Evolutionary conservation across 2,888 invertebrate genomes (phyloP).

Genomic region (Clitarchus hookeri): DNA sequence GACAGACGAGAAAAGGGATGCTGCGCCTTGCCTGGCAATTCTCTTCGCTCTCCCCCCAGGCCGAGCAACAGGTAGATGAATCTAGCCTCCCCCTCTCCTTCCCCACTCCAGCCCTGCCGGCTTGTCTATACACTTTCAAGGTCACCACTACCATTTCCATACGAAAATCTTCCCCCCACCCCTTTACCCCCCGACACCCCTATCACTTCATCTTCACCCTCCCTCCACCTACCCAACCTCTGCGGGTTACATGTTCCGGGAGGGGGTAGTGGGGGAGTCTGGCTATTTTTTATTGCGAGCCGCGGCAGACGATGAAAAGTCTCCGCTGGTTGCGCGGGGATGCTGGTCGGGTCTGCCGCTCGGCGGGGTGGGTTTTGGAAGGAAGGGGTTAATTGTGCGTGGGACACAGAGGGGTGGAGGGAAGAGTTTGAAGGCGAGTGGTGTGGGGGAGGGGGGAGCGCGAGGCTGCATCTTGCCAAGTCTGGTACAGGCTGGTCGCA

Average conservation of each 20-base stretch:
- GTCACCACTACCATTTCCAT: constrained; percentile 21
- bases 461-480: constrained; percentile 10
- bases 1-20: not conserved
- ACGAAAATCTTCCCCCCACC: not conserved
- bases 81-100: not conserved
- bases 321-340: not conserved
- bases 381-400: constrained; percentile 28
- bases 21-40: not conserved
- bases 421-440: not conserved
- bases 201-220: too few species aligned
- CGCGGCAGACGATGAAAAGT: constrained; percentile 18
- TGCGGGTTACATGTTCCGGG: not conserved
- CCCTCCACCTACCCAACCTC: too few species aligned
- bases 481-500: constrained; percentile 21
- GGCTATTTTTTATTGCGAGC: constrained; percentile 24
- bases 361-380: not conserved
- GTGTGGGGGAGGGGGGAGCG: not conserved
- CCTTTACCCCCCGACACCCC: not conserved
- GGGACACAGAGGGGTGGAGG: not conserved
- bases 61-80: constrained; percentile 24
- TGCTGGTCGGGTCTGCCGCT: not conserved
- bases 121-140: not conserved
- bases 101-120: not conserved
- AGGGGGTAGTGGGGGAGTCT: not conserved
- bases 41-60: not conserved